These are phyloP conservation scores for Diarsia dahlii DNA, from an alignment of 2,888 invertebrate genomes.

Conservation along the genomic window DNA sequence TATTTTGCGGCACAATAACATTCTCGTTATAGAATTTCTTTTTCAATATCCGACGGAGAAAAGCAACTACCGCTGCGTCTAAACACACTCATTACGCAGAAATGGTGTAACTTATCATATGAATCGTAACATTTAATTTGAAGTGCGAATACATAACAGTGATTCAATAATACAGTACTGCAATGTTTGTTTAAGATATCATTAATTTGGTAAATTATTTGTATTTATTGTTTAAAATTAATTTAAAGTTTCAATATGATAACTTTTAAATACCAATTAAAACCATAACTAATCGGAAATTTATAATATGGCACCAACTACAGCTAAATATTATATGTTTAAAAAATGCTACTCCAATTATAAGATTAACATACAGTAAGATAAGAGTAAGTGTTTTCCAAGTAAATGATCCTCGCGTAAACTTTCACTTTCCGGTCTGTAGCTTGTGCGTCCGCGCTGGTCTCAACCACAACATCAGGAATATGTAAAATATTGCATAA, in stretches of 20 bases:
- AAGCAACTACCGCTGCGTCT: slow-evolving; percentile 52
- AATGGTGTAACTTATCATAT: slow-evolving; percentile 28
- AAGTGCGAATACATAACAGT: slow-evolving; percentile 15
- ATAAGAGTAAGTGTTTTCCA: slow-evolving; percentile 48
- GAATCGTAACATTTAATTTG: slow-evolving; percentile 6
- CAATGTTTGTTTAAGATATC: slow-evolving; percentile 1
- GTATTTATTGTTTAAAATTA: not conserved
- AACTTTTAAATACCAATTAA: not conserved
- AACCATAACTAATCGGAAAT: not conserved
- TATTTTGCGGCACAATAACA: slow-evolving; percentile 22
- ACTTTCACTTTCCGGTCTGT: slow-evolving; percentile 69
- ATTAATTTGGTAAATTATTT: not conserved
- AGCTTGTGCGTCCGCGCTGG: slow-evolving; percentile 43
- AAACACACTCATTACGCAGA: slow-evolving; percentile 37
- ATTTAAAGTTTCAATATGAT: not conserved
- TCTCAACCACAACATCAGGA: slow-evolving; percentile 61
- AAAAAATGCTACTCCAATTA: slow-evolving; percentile 3
- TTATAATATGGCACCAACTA: not conserved
- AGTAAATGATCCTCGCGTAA: slow-evolving; percentile 61
- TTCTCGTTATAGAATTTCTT: slow-evolving; percentile 53
- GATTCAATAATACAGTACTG: slow-evolving; percentile 20
- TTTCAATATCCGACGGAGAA: slow-evolving; percentile 51
- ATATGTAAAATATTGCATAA: slow-evolving; percentile 66
- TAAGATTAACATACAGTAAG: slow-evolving; percentile 39
- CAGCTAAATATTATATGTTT: not conserved